Evolutionary conservation across 2,888 invertebrate species (phyloP), one percentile per base, ranked within the genome.

Genomic region (Acronicta leporina): DNA sequence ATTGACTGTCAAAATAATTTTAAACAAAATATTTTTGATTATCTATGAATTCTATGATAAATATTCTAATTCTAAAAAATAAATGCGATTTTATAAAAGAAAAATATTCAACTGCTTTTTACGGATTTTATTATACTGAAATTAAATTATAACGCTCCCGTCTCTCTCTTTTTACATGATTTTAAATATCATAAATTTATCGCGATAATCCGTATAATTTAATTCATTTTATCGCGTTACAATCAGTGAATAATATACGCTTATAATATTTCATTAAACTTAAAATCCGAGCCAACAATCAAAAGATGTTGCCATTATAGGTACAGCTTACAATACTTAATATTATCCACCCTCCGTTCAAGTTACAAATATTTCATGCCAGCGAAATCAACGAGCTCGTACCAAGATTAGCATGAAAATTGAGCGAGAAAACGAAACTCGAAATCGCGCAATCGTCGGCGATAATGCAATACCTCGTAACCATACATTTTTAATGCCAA

Each of bases 331-430:
- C 63, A 64, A 27, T 68, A 57, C 55, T 43, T 33, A 48, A 7
- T 27, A 4, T 5, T 5, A 27, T 27, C 68, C 48, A 66, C 67
- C 66, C 38, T 43, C 45, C 46, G 45, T 54, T 55, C 61, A 60
- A 87, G 85, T 81, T 84, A 87, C 87, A 89, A 89, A 90, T 89
- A 91, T 91, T 91, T 89, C 86, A 89, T 87, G 86, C 83, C 82
- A 83, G 76, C 82, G 79, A 88, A 90, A 90, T 90, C 90, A 89
- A 88, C 87, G 84, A 82, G 83, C 84, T 79, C 80, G 81, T 82
- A 78, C 79, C 75, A 83, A 88, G 87, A 91, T 91, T 91, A 91
- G 86, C 89, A 90, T 90, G 87, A 89, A 89, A 92, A 92, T 88
- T 87, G 88, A 69, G 84, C 79, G 85, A 83, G 87, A 81, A 84